These are phyloP conservation scores for Luehdorfia chinensis DNA, from an alignment of 1,140 invertebrate genomes.

Conservation along the genomic window DNA sequence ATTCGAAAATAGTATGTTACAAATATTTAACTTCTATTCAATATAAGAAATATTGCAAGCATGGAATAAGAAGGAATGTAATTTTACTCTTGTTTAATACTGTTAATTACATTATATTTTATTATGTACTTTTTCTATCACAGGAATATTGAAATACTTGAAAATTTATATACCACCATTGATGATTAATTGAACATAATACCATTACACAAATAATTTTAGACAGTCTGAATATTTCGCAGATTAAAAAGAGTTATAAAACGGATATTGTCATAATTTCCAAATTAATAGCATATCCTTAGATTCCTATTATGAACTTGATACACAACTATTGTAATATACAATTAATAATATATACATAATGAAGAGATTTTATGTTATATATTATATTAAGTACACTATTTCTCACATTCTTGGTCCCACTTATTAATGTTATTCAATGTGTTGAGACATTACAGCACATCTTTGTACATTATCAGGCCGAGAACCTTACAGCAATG, in stretches of 20 bases:
- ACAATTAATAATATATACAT: no score
- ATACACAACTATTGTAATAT: no score
- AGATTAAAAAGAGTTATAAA: no score
- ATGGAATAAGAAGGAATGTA: constrained; percentile 32
- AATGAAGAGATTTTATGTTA: no score
- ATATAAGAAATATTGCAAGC: constrained; percentile 2
- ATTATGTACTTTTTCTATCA: constrained; percentile 35
- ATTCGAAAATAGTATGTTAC: constrained; percentile 17
- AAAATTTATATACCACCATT: no score
- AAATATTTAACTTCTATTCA: constrained; percentile 8
- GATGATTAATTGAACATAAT: no score
- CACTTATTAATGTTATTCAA: not conserved
- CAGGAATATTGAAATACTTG: constrained; percentile 24
- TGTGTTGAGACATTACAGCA: not conserved
- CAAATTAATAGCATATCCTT: no score
- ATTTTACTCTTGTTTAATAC: constrained; percentile 30
- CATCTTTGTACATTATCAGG: not conserved
- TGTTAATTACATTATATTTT: constrained; percentile 24
- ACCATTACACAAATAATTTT: no score
- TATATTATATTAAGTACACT: not conserved
- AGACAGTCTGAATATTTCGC: no score
- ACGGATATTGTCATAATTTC: no score
- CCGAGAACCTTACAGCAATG: not conserved
- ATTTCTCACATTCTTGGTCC: constrained; percentile 11
- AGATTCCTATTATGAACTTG: no score